Conservation (phyloP, 2,113 vertebrate genomes). For the Macaca mulatta region DNA sequence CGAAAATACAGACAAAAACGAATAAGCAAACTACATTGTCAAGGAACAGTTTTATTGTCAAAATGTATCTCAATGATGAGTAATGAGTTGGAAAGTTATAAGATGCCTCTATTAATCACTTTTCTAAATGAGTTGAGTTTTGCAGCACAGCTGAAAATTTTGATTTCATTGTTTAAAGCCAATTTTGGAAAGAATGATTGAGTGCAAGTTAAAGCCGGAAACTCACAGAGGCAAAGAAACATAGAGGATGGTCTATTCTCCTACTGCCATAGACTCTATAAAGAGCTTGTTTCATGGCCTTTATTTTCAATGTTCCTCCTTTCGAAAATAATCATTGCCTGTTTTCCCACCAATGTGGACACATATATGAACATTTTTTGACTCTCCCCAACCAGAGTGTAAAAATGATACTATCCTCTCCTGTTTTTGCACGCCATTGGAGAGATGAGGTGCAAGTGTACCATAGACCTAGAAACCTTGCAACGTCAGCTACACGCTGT, state of each 20-base stretch:
- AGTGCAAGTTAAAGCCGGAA: neutral
- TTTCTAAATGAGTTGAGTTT: conserved; percentile 10
- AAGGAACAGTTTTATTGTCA: neutral
- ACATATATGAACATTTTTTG: neutral
- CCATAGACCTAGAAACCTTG: neutral
- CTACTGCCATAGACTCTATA: neutral
- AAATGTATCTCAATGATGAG: neutral
- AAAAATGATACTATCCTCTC: neutral
- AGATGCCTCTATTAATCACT: neutral
- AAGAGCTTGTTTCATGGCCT: neutral
- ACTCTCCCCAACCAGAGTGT: neutral
- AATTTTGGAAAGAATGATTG: neutral
- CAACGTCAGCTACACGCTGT: fast-evolving
- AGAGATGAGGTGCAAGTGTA: no score
- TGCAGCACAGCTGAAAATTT: neutral
- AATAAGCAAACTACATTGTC: neutral
- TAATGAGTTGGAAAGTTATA: conserved; percentile 28
- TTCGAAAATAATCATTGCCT: neutral
- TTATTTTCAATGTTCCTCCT: neutral
- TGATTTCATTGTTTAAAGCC: conserved; percentile 7
- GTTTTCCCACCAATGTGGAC: neutral
- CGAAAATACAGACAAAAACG: neutral
- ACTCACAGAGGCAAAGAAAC: neutral
- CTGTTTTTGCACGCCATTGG: no score
- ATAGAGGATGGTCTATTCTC: neutral